Conservation (phyloP, 2,888 invertebrate genomes). For the Epinotia ramella region DNA sequence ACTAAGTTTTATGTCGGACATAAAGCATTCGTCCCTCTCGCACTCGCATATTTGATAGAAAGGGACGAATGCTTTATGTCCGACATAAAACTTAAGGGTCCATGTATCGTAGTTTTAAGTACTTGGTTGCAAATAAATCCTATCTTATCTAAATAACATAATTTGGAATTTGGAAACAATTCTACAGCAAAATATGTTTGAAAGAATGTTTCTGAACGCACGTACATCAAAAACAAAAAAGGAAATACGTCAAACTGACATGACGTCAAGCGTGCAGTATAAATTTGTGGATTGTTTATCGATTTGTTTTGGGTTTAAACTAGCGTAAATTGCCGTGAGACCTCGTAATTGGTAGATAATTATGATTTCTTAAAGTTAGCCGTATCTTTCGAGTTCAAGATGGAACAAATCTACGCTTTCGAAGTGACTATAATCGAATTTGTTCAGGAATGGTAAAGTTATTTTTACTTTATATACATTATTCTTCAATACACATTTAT, state of each 20-base stretch:
- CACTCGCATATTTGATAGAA: too few species aligned
- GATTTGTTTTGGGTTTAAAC: constrained; percentile 42
- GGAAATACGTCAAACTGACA: constrained; percentile 12
- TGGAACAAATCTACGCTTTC: constrained; percentile 74
- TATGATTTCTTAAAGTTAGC: constrained; percentile 22
- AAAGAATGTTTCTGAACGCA: neutral
- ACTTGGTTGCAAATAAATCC: too few species aligned
- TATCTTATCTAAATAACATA: too few species aligned
- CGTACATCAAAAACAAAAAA: neutral
- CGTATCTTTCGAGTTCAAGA: constrained; percentile 48
- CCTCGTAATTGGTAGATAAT: constrained; percentile 31
- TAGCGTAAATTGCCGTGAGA: constrained; percentile 33
- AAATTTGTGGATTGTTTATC: constrained; percentile 24
- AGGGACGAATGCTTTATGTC: too few species aligned
- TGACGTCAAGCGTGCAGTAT: neutral
- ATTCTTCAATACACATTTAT: constrained; percentile 7
- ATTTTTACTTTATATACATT: constrained; percentile 45
- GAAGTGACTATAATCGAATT: constrained; percentile 68
- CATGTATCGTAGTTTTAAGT: too few species aligned
- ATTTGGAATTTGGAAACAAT: too few species aligned
- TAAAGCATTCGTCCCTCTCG: too few species aligned
- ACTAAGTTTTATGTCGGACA: too few species aligned
- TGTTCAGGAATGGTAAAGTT: constrained; percentile 68
- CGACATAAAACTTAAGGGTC: too few species aligned
- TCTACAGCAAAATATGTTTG: too few species aligned